These are phyloP conservation scores for Enteromius argenteus DNA, from an alignment of 2,797 vertebrate species.

Conservation along the genomic window DNA sequence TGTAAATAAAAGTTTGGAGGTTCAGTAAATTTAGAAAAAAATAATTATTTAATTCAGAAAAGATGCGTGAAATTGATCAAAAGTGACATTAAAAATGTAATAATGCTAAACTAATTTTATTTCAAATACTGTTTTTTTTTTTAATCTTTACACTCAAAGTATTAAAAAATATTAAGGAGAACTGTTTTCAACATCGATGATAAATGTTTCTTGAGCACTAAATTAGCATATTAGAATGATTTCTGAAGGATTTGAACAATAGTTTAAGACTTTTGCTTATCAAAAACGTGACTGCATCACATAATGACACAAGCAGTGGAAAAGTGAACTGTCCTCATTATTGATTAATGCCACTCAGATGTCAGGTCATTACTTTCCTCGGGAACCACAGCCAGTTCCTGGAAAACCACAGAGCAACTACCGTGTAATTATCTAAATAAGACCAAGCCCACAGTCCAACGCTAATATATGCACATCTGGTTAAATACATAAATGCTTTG, in stretches of 20 bases:
- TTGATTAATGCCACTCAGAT: slow-evolving; percentile 71
- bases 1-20: too few species aligned
- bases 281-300: not conserved
- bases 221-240: not conserved
- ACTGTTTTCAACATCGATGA: not conserved
- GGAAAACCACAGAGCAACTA: slow-evolving; percentile 63
- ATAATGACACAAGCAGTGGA: slow-evolving; percentile 13
- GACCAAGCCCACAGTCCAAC: slow-evolving; percentile 65
- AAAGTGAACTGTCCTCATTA: slow-evolving; percentile 57
- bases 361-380: slow-evolving; percentile 62
- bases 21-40: not conserved
- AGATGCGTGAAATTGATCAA: not conserved
- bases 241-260: not conserved
- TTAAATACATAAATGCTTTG: slow-evolving; percentile 68
- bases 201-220: not conserved
- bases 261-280: not conserved
- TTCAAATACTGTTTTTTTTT: not conserved
- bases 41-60: not conserved
- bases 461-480: slow-evolving; percentile 63
- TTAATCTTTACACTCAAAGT: not conserved
- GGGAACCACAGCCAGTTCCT: slow-evolving; percentile 60
- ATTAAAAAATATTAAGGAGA: not conserved
- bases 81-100: not conserved
- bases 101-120: not conserved
- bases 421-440: slow-evolving; percentile 75